Base-by-base conservation (phyloP, 2,113 vertebrate species). In the Zootoca vivipara region DNA sequence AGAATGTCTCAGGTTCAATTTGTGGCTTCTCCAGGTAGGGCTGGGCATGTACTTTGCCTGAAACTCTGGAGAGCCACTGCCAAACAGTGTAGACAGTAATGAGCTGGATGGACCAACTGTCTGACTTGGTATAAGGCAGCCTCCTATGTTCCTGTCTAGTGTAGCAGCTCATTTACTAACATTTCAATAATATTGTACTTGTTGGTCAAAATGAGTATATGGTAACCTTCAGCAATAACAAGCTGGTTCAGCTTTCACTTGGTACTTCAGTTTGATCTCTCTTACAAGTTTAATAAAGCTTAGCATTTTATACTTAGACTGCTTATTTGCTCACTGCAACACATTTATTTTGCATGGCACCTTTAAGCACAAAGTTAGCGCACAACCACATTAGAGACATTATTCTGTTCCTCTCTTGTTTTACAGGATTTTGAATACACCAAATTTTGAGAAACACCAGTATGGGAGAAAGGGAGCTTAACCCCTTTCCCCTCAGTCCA, bases 351-450 rank as follows among this genome's bases (percentile, higher is more conserved):
- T 83, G n/a, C 24, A n/a, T 4, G 62, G 73, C 2, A 89, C 22
- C 4, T 1, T 91, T 90, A 82, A 82, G 40, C 91, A 82, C 70
- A 93, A 89, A 89, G 1, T 18, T 22, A 52, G 89, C 91, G 69
- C 91, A 77, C 74, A 70, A 93, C 89, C 75, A 88, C 90, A 62
- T 74, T 28, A 80, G 20, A 82, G 28, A 88, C 81, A 67, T 52
- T 90, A 74, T 80, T 89, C 40, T 93, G 86, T 81, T 91, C 24
- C 73, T 89, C 67, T 52, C 26, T 28, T 58, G 56, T 26, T 92
- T 79, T 70, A 69, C 33, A 52, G 28, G n/a, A 28, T 82, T 82
- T 74, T 38, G 35, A n/a, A 33, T 58, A 38, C 67, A 35, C 4
- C 42, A 69, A 46, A 62, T 84, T 89, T 89, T 78, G 20, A 83